phyloP scores from a whole-genome alignment of 2,888 invertebrate genomes.

The Pemphredon lugubris region DNA sequence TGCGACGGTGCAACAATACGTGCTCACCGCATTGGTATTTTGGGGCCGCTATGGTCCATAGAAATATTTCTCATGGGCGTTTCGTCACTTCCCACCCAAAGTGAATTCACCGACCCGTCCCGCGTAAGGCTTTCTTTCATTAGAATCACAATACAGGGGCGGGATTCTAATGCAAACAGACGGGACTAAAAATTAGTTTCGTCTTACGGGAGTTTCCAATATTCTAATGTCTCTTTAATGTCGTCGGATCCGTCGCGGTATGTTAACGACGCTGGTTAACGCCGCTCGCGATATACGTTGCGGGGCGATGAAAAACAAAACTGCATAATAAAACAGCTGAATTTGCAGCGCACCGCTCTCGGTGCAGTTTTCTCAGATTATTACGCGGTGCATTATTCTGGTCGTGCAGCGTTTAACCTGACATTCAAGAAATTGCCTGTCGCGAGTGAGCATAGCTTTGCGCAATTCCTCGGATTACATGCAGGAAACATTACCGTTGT shows the following conservation, averaged over 20 bases:
- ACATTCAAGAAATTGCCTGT: slow-evolving; percentile 61
- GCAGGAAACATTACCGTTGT: slow-evolving; percentile 40
- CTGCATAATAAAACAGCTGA: slow-evolving; percentile 45
- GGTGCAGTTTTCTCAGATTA: slow-evolving; percentile 50
- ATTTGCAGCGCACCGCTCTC: slow-evolving; percentile 45
- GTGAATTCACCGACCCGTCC: slow-evolving; percentile 16
- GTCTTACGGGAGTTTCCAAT: neutral
- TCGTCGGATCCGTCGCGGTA: neutral
- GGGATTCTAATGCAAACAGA: slow-evolving; percentile 32
- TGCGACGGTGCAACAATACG: slow-evolving; percentile 48
- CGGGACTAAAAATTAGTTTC: slow-evolving; percentile 8
- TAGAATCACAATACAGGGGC: slow-evolving; percentile 33
- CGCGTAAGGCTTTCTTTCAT: slow-evolving; percentile 21
- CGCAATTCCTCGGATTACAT: slow-evolving; percentile 42
- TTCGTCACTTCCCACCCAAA: slow-evolving; percentile 35
- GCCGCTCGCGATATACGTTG: slow-evolving; percentile 6
- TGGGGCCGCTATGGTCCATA: slow-evolving; percentile 7
- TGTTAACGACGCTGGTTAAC: neutral
- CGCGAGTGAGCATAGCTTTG: slow-evolving; percentile 44
- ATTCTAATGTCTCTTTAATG: no score
- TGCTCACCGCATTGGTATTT: slow-evolving; percentile 5
- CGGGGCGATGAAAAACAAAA: slow-evolving; percentile 33
- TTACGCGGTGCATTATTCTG: slow-evolving; percentile 37
- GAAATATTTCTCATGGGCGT: slow-evolving; percentile 45
- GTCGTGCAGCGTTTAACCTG: slow-evolving; percentile 57